Evolutionary conservation across 2,888 invertebrate genomes (phyloP), one percentile per base, ranked within the genome.

Genomic region (Eumacrocentrus americanus): DNA sequence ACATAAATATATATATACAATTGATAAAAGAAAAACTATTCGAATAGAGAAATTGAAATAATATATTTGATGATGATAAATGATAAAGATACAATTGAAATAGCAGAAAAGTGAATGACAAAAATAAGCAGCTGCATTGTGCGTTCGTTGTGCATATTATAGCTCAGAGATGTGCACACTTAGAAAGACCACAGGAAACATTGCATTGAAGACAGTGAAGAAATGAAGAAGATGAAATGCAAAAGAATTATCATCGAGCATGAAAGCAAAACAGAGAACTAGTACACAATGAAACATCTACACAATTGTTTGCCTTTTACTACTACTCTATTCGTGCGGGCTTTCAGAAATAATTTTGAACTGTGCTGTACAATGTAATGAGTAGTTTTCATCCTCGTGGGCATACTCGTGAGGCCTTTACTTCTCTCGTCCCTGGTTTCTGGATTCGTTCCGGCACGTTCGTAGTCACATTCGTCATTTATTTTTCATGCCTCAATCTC

Each of bases 41-140:
- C 71, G 62, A 70, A 74, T 75, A 77, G 71, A 73, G 68, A 79
- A 75, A 76, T 79, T 77, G 71, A 64, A 56, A 78, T 78, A 73
- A 74, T 74, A 75, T 74, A 74, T 75, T 73, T 72, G 69, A 74
- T 46, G 46, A 61, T 67, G 65, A 58, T 67, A 46, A 62, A 61
- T 61, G 59, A 68, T 67, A 59, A 52, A 59, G 62, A 35, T 56
- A 60, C 61, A 63, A 58, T 51, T 51, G 7, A 2, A 48, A 22
- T 38, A 47, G 40, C 18, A 61, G 20, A 46, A 44, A 22, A 38
- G 38, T 35, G 37, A 12, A 34, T 23, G 4, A 44, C 20, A 29
- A 9, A 48, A 20, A 16, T 6, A 16, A 50, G 11, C 11, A 23
- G 16, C 34, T 14, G 12, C 58, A 46, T 35, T 18, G 38, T 42